A percentile compares a stretch with the other conserved stretches of the same genome.
These are phyloP conservation scores for Molorchus minor DNA, from an alignment of 2,888 invertebrate genomes.

Conservation along the genomic window DNA sequence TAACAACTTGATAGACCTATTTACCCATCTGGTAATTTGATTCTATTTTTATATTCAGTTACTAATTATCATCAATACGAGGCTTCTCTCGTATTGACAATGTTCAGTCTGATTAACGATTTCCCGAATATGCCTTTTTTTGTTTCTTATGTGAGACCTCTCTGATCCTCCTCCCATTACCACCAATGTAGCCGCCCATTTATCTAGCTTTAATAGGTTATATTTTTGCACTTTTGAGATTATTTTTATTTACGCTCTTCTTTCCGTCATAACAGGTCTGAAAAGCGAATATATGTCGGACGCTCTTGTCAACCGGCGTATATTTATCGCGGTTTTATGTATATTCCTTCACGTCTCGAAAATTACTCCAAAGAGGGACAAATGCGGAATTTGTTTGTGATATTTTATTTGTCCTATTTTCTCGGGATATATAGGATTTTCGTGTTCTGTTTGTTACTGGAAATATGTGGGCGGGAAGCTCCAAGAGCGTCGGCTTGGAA, in stretches of 20 bases:
- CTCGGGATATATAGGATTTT: conserved; percentile 24
- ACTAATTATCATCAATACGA: no score
- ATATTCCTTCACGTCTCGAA: conserved; percentile 20
- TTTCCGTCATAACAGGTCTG: conserved; percentile 16
- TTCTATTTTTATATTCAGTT: no score
- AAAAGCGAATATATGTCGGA: conserved; percentile 19
- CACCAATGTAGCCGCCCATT: conserved; percentile 24
- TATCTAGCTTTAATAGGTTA: conserved; percentile 26
- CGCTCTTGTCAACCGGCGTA: conserved; percentile 5
- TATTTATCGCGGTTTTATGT: conserved; percentile 23
- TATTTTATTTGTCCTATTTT: conserved; percentile 24
- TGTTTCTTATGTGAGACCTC: conserved; percentile 4
- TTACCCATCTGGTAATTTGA: no score
- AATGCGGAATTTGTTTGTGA: conserved; percentile 22
- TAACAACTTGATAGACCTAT: no score
- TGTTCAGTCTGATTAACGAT: conserved; percentile 3
- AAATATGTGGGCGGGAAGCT: background rate
- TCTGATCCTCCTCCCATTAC: conserved; percentile 15
- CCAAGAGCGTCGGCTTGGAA: no score
- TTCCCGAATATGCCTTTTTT: background rate
- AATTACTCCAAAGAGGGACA: conserved; percentile 23
- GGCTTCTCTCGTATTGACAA: background rate
- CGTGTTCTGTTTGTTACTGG: conserved; percentile 21
- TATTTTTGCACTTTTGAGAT: conserved; percentile 27
- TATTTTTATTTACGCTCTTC: conserved; percentile 29